These are phyloP conservation scores for Macroramphosus scolopax DNA, from an alignment of 2,797 vertebrate genomes.

Conservation along the genomic window DNA sequence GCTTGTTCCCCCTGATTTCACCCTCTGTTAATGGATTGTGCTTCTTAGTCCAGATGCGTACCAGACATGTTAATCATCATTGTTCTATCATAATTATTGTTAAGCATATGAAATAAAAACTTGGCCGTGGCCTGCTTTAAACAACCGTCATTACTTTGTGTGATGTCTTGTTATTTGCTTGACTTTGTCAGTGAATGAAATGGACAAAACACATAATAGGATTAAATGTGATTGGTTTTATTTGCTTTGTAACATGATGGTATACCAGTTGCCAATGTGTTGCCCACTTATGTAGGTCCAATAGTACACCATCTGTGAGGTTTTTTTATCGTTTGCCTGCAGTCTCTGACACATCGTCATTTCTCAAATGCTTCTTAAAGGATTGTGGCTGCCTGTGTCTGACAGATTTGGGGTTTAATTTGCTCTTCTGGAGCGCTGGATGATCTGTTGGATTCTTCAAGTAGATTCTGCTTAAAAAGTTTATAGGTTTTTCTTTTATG, in stretches of 20 bases:
- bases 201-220: constrained; percentile 62
- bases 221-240: constrained; percentile 71
- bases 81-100: neutral
- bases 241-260: constrained; percentile 66
- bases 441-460: neutral
- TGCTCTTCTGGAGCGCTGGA: no score
- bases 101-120: neutral
- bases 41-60: constrained; percentile 1
- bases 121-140: constrained; percentile 5
- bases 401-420: no score
- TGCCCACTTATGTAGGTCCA: constrained; percentile 31
- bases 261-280: constrained; percentile 41
- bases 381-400: constrained; percentile 5
- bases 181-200: constrained; percentile 68
- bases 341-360: constrained; percentile 18
- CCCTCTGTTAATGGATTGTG: neutral
- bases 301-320: constrained; percentile 29
- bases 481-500: neutral
- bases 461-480: neutral
- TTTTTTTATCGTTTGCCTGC: constrained; percentile 10
- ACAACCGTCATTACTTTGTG: constrained; percentile 16
- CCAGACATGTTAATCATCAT: neutral
- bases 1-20: neutral
- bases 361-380: constrained; percentile 10
- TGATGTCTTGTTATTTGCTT: constrained; percentile 22